phyloP scores from a whole-genome alignment of 2,797 vertebrate species.

The Galaxias olidus region DNA sequence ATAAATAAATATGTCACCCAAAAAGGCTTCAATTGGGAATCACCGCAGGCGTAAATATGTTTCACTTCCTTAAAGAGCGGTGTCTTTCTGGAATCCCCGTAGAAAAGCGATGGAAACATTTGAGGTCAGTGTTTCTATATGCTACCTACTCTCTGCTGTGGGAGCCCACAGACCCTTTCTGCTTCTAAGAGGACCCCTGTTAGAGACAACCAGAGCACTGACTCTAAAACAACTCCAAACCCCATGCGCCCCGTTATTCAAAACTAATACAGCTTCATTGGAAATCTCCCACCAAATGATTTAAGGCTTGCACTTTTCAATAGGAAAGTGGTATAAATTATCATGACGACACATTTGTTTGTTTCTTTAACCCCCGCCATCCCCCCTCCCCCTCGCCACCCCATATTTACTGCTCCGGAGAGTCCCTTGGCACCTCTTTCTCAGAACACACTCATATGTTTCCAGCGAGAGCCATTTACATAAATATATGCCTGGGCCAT shows the following conservation, averaged over 20 bases:
- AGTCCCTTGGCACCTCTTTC: slow-evolving; percentile 55
- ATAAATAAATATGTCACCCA: neutral
- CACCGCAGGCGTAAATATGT: neutral
- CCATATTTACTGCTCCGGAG: slow-evolving; percentile 53
- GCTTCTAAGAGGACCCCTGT: too few relatives aligned
- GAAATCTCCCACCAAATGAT: slow-evolving; percentile 52
- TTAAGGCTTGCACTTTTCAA: slow-evolving; percentile 58
- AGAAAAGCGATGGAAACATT: too few relatives aligned
- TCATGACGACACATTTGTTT: slow-evolving; percentile 64
- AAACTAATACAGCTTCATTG: slow-evolving; percentile 55
- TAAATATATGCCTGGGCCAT: slow-evolving; percentile 59
- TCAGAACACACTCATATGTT: slow-evolving; percentile 53
- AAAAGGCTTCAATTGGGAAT: slow-evolving; percentile 5
- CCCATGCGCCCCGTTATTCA: slow-evolving; percentile 44
- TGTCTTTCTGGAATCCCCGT: neutral
- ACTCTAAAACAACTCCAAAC: slow-evolving; percentile 23
- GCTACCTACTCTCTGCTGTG: too few relatives aligned
- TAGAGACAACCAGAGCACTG: slow-evolving; percentile 15
- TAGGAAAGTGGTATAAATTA: slow-evolving; percentile 58
- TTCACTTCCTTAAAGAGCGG: slow-evolving; percentile 1
- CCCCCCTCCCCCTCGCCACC: slow-evolving; percentile 11
- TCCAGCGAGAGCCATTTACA: slow-evolving; percentile 62
- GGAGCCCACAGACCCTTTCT: too few relatives aligned
- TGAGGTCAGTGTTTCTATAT: too few relatives aligned
- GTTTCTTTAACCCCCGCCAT: slow-evolving; percentile 46